Evolutionary conservation across 2,888 invertebrate species (phyloP).

Genomic region (Leptothorax acervorum): DNA sequence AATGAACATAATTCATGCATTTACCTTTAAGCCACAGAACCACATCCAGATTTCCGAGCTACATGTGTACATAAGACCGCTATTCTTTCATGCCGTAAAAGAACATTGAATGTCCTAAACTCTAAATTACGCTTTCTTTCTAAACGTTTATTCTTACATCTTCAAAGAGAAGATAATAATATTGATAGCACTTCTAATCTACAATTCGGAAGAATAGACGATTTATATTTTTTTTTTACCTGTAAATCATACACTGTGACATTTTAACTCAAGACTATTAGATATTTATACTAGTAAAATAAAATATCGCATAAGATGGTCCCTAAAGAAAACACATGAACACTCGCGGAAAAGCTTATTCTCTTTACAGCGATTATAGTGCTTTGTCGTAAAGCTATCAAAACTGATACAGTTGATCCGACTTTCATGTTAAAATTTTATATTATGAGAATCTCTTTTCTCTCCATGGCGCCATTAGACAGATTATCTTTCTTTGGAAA

Average conservation of each 20-base stretch:
- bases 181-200: neutral
- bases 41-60: neutral
- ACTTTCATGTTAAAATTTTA: constrained; percentile 6
- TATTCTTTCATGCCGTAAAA: neutral
- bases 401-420: constrained; percentile 8
- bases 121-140: neutral
- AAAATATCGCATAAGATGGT: neutral
- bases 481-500: constrained; percentile 16
- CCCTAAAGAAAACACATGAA: neutral
- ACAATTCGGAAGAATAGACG: neutral
- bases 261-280: neutral
- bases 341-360: neutral
- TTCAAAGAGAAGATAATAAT: neutral
- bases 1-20: constrained; percentile 38
- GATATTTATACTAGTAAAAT: neutral
- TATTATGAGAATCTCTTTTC: neutral
- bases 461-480: neutral
- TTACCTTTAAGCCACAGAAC: constrained; percentile 6
- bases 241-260: neutral
- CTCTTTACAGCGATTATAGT: neutral
- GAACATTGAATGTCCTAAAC: neutral
- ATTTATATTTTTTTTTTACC: neutral
- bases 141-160: neutral
- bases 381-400: neutral
- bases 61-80: neutral